Percentiles rank a stretch among this genome's conserved stretches.
Evolutionary conservation across 2,113 vertebrate genomes (phyloP).

Genomic region (Zingel zingel): DNA sequence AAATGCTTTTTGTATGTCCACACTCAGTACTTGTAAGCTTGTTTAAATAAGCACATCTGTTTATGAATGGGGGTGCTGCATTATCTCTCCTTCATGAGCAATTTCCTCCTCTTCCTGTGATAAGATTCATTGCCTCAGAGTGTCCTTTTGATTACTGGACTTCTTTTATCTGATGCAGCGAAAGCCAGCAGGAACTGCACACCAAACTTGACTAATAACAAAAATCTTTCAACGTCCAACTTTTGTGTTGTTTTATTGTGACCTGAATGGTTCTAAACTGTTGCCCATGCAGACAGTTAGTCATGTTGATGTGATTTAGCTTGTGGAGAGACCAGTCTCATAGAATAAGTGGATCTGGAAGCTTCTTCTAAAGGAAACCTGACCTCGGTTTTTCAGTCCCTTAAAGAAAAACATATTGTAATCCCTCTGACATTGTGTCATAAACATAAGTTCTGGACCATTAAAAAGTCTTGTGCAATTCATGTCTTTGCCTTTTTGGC

Average conservation of each 20-base stretch:
- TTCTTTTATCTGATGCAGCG: conserved; percentile 71
- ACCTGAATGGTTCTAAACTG: conserved; percentile 18
- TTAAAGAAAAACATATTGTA: conserved; percentile 45
- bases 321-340: conserved; percentile 34
- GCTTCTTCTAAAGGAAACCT: conserved; percentile 32
- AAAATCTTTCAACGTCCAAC: conserved; percentile 18
- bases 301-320: conserved; percentile 49
- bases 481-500: conserved; percentile 38
- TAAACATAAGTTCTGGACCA: conserved; percentile 56
- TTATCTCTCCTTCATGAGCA: conserved; percentile 72
- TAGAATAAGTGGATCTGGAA: conserved; percentile 44
- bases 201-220: conserved; percentile 33
- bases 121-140: conserved; percentile 71
- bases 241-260: conserved; percentile 26
- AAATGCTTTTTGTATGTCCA: conserved; percentile 41
- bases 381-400: conserved; percentile 30
- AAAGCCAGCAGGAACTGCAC: conserved; percentile 57
- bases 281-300: conserved; percentile 38
- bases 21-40: not conserved
- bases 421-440: conserved; percentile 61
- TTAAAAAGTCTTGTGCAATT: conserved; percentile 55
- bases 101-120: conserved; percentile 79
- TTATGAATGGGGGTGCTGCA: conserved; percentile 39
- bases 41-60: conserved; percentile 53
- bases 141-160: conserved; percentile 56